Conservation (phyloP, 2,113 vertebrate species). For the Egretta garzetta region DNA sequence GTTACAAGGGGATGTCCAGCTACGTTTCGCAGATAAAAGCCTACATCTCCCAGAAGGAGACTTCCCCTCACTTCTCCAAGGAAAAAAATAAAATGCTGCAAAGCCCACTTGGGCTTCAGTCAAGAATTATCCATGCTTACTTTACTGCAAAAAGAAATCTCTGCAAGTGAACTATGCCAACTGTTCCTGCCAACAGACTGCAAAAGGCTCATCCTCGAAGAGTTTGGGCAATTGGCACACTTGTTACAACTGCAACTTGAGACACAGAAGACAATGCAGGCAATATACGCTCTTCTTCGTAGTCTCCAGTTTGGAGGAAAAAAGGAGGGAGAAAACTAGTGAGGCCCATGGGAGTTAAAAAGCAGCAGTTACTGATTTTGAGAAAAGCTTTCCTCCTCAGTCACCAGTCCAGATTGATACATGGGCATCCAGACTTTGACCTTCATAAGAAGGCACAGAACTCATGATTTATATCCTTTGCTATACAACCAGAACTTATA, state of each 20-base stretch:
- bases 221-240: background rate
- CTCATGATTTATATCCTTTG: background rate
- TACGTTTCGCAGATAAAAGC: background rate
- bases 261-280: background rate
- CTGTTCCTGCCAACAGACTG: background rate
- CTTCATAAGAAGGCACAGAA: background rate
- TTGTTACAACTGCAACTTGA: background rate
- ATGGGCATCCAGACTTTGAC: background rate
- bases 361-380: background rate
- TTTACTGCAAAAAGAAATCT: background rate
- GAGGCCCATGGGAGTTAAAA: background rate
- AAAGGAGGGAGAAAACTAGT: background rate
- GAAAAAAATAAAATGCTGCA: background rate
- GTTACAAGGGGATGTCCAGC: background rate
- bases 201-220: background rate
- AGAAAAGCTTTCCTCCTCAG: background rate
- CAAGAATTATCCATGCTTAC: background rate
- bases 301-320: background rate
- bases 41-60: background rate
- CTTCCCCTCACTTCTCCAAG: background rate
- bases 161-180: background rate
- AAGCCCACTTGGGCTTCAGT: background rate
- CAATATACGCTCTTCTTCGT: fast-evolving
- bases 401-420: background rate
- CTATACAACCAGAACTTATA: background rate